phyloP scores from a whole-genome alignment of 2,113 vertebrate species.

The Epinephelus moara region DNA sequence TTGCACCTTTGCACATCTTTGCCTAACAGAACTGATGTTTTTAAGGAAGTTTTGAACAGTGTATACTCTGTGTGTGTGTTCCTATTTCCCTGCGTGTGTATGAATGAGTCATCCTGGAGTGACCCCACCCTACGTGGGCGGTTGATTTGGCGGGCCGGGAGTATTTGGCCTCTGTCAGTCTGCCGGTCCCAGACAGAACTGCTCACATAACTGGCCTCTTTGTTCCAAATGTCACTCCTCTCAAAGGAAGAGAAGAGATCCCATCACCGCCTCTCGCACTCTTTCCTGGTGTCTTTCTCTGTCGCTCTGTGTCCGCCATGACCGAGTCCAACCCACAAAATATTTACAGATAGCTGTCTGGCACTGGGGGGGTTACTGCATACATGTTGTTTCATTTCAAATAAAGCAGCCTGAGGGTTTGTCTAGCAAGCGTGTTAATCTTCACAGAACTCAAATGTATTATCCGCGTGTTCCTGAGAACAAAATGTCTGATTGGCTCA shows the following conservation, averaged over 20 bases:
- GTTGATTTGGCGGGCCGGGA: conserved; percentile 75
- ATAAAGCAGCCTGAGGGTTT: conserved; percentile 12
- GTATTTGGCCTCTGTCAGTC: conserved; percentile 81
- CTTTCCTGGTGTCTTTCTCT: conserved; percentile 38
- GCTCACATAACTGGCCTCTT: conserved; percentile 84
- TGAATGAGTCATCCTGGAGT: conserved; percentile 82
- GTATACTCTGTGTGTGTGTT: conserved; percentile 25
- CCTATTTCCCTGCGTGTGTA: conserved; percentile 45
- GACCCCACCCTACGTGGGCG: conserved; percentile 87
- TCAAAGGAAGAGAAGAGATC: conserved; percentile 66
- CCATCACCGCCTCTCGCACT: conserved; percentile 37
- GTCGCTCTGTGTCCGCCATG: conserved; percentile 7
- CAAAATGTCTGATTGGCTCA: background rate
- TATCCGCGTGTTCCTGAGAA: background rate
- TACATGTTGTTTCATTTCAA: conserved; percentile 2
- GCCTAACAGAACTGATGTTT: conserved; percentile 6
- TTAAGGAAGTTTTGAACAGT: conserved; percentile 41
- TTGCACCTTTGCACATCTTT: conserved; percentile 17
- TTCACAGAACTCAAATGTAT: conserved; percentile 5
- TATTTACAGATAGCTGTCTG: background rate
- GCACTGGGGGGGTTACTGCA: background rate
- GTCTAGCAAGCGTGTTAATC: background rate
- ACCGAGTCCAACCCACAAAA: background rate
- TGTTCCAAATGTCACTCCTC: conserved; percentile 85
- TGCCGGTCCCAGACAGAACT: conserved; percentile 77